A percentile compares a stretch with the other conserved stretches of the same genome.
phyloP scores from a whole-genome alignment of 2,113 vertebrate species.

The Eurypyga helias region DNA sequence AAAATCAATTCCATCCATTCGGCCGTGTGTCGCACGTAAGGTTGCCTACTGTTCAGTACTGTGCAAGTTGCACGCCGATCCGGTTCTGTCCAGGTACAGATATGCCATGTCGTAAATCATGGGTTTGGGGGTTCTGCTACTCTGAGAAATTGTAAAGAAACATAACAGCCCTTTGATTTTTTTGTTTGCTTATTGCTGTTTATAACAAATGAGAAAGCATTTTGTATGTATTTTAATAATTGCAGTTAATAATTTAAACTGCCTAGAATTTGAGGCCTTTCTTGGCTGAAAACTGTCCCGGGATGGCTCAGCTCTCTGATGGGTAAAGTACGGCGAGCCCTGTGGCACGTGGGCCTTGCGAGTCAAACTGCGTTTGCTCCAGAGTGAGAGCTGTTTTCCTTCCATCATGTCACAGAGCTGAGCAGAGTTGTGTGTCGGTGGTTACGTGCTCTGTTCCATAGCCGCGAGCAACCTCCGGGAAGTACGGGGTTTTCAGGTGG shows the following conservation, averaged over 20 bases:
- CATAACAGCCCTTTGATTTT: not conserved
- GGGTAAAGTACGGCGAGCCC: not conserved
- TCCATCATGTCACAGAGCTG: accelerated
- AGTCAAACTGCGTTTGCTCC: not conserved
- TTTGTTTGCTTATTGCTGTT: not conserved
- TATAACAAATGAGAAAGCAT: not conserved
- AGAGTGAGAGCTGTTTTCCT: not conserved
- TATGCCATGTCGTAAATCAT: not conserved
- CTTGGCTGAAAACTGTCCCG: not conserved
- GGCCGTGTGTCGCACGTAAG: not conserved
- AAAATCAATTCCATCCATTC: not conserved
- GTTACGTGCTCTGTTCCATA: not conserved
- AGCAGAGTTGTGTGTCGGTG: accelerated
- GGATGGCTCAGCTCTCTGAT: accelerated
- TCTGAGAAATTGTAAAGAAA: not conserved
- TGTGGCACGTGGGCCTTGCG: accelerated
- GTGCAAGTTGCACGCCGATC: not conserved
- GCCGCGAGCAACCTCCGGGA: not conserved
- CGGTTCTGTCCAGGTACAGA: not conserved
- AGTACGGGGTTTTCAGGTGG: not conserved
- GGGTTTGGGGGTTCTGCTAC: not conserved
- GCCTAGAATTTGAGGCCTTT: not conserved
- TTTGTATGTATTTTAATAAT: not conserved
- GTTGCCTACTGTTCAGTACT: not conserved
- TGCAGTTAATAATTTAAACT: not conserved